These are phyloP conservation scores for Mimas tiliae DNA, from an alignment of 2,888 invertebrate genomes.

Conservation along the genomic window DNA sequence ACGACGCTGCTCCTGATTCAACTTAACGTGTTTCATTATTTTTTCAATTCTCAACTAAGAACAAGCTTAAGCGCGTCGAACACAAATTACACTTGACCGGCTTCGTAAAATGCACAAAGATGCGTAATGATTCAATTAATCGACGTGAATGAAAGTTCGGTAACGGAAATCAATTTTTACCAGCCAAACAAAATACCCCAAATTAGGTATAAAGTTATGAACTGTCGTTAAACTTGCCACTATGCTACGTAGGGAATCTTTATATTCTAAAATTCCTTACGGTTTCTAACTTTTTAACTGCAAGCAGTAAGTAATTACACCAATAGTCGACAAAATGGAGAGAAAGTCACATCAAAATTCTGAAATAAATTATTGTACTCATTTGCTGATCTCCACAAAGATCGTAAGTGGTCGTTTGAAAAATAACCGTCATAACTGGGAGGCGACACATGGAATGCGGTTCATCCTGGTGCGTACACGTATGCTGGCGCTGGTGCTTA, in stretches of 20 bases:
- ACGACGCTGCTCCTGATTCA: slow-evolving; percentile 64
- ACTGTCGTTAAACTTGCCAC: neutral
- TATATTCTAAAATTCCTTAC: neutral
- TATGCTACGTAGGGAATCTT: neutral
- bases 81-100: neutral
- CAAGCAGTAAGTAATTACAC: too few species aligned
- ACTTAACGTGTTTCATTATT: slow-evolving; percentile 59
- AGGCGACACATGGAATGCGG: slow-evolving; percentile 2
- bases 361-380: neutral
- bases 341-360: too few species aligned
- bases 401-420: slow-evolving; percentile 29
- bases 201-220: too few species aligned
- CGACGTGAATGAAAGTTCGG: too few species aligned
- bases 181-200: neutral
- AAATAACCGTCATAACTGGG: slow-evolving; percentile 11
- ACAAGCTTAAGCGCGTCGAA: too few species aligned
- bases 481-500: slow-evolving; percentile 35
- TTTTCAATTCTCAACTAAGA: slow-evolving; percentile 22
- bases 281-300: neutral
- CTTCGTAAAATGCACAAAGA: neutral
- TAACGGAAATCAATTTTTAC: neutral
- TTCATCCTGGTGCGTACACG: slow-evolving; percentile 8
- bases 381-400: slow-evolving; percentile 28
- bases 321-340: too few species aligned
- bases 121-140: too few species aligned